Evolutionary conservation across 2,113 vertebrate genomes (phyloP).

Genomic region (Uropsilus gracilis): DNA sequence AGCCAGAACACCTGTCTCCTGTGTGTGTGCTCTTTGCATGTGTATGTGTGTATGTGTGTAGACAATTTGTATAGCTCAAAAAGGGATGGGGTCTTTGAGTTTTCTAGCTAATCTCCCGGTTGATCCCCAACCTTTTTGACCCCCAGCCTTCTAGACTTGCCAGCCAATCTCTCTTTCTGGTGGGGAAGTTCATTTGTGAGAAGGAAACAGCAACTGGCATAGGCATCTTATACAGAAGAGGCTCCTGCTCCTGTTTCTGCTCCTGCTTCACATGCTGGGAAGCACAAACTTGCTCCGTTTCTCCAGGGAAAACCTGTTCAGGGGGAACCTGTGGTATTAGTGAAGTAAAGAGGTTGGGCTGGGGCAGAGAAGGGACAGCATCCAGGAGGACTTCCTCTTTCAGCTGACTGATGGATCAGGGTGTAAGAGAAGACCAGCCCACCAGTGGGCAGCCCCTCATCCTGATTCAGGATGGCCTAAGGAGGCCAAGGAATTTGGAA

Average conservation of each 20-base stretch:
- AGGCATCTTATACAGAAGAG: not conserved
- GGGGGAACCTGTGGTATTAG: not conserved
- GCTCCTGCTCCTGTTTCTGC: not conserved
- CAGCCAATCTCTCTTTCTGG: not conserved
- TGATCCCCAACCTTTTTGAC: no score
- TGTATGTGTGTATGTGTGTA: not conserved
- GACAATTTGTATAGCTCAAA: no score
- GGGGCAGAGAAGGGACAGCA: not conserved
- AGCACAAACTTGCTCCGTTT: no score
- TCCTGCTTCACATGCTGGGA: not conserved
- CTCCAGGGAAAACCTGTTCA: no score
- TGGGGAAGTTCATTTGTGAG: not conserved
- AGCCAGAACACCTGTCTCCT: not conserved
- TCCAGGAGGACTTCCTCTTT: not conserved
- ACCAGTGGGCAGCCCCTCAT: not conserved
- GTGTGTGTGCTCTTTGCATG: no score
- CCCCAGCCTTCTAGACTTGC: not conserved
- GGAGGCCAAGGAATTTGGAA: not conserved
- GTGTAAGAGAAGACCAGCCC: not conserved
- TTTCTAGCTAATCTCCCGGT: not conserved
- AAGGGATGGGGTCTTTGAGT: not conserved
- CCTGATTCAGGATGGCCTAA: accelerated
- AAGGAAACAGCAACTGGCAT: not conserved
- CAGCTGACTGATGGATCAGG: not conserved
- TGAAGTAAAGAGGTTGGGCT: not conserved